A percentile compares a stretch with the other conserved stretches of the same genome.
Conservation (phyloP, 2,888 invertebrate species). For the Macaria liturata region DNA sequence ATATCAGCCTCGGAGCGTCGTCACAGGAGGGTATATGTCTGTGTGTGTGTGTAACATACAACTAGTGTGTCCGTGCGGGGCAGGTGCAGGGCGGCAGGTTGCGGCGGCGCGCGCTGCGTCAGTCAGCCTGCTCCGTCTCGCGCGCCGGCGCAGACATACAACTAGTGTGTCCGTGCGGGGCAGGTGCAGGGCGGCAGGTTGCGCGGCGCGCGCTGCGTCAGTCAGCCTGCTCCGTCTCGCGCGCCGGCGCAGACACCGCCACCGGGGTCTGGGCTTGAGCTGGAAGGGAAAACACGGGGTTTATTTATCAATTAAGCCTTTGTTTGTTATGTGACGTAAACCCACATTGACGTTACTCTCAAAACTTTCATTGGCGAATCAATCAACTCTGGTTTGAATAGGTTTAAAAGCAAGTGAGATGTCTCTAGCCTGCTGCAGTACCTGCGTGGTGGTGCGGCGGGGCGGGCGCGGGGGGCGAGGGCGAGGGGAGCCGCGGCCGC, state of each 20-base stretch:
- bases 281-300: too few relatives aligned
- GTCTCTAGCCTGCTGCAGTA: not conserved
- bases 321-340: too few relatives aligned
- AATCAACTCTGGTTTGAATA: too few relatives aligned
- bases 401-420: too few relatives aligned
- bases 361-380: too few relatives aligned
- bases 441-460: slow-evolving; percentile 21
- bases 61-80: slow-evolving; percentile 9
- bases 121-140: slow-evolving; percentile 23
- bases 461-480: slow-evolving; percentile 25
- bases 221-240: slow-evolving; percentile 24
- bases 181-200: slow-evolving; percentile 28
- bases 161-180: slow-evolving; percentile 9
- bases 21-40: too few relatives aligned
- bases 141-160: slow-evolving; percentile 21
- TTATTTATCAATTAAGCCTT: too few relatives aligned
- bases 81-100: slow-evolving; percentile 28
- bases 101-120: slow-evolving; percentile 22
- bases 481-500: slow-evolving; percentile 30
- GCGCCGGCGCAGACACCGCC: slow-evolving; percentile 17
- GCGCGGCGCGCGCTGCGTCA: slow-evolving; percentile 23
- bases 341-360: too few relatives aligned
- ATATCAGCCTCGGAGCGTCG: too few relatives aligned
- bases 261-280: slow-evolving; percentile 11
- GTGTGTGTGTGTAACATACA: too few relatives aligned